phyloP scores from a whole-genome alignment of 92 coral and sea anemone species.

The Chrysogorgia sp. region DNA sequence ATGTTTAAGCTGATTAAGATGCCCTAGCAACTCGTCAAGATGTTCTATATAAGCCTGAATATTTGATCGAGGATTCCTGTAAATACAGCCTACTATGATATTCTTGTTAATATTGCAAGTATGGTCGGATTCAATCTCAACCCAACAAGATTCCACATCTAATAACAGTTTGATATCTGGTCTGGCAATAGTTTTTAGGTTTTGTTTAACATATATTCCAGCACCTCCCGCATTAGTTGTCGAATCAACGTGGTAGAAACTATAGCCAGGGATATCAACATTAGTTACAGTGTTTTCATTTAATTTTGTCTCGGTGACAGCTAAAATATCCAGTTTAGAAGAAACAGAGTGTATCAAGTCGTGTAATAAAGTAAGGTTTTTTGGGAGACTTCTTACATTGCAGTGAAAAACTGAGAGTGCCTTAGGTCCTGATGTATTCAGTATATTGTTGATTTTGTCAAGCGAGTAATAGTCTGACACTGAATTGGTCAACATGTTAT shows the following conservation, averaged over 20 bases:
- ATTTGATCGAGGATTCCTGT: slow-evolving; percentile 62
- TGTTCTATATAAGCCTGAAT: slow-evolving; percentile 44
- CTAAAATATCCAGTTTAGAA: not conserved
- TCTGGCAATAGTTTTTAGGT: slow-evolving; percentile 44
- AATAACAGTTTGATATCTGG: slow-evolving; percentile 44
- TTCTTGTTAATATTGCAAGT: slow-evolving; percentile 38
- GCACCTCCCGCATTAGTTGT: slow-evolving; percentile 62
- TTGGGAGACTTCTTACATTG: slow-evolving; percentile 53
- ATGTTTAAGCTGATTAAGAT: slow-evolving; percentile 7
- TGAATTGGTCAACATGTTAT: slow-evolving; percentile 38
- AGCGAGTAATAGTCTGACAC: slow-evolving; percentile 33
- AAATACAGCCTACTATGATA: slow-evolving; percentile 61
- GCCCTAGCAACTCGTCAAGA: slow-evolving; percentile 18
- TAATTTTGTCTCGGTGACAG: slow-evolving; percentile 21
- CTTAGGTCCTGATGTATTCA: slow-evolving; percentile 25
- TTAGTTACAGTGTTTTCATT: slow-evolving; percentile 16
- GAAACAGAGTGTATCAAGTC: slow-evolving; percentile 11
- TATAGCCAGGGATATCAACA: not conserved
- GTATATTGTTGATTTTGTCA: slow-evolving; percentile 16
- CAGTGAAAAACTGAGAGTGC: slow-evolving; percentile 42
- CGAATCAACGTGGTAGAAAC: not conserved
- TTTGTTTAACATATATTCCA: slow-evolving; percentile 43
- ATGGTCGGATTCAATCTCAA: not conserved
- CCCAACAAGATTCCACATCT: slow-evolving; percentile 34
- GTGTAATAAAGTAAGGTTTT: slow-evolving; percentile 25